Evolutionary conservation across 2,797 vertebrate species (phyloP), one percentile per base, ranked within the genome.

Genomic region (Sciurus vulgaris): DNA sequence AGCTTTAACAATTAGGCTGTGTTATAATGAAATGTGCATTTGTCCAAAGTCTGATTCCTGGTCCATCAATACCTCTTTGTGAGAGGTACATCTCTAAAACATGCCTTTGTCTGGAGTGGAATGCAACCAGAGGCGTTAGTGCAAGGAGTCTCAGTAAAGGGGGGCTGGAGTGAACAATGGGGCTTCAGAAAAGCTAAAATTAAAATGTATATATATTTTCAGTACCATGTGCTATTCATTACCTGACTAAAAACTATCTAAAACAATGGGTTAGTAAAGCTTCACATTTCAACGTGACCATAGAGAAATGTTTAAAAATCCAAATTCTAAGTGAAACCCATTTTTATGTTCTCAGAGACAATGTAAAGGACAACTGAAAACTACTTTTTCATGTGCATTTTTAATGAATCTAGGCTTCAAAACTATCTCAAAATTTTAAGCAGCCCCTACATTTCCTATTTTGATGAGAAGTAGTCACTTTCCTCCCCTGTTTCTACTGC

Each of bases 21-120:
- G 98, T 98, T 98, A 78, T 79, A 97, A 98, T 96, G 97, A 98
- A 98, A 98, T 96, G 96, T 98, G 96, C 98, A 95, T 97, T 98
- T 99, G 98, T 98, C 97, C 94, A 94, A 98, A 98, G 95, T 98
- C 97, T 98, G 98, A 97, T 98, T 98, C 98, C 96, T 98, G 97
- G 97, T 90, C 97, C 96, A 98, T 99, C 98, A 99, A 98, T 99
- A 98, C 97, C 67, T 97, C 98, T 99, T 99, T 99, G 99, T 99
- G 95, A 97, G 98, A 97, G 97, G 96, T 97, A 96, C 97, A 97
- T 98, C 96, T 89, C 89, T 98, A 98, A 98, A 98, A 98, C 86
- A 98, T 97, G 98, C 97, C 98, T 98, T 99, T 99, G 98, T 99
- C 97, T 97, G 86, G 74, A 87, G 3, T 91, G 98, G 98, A 98